Base-by-base conservation (phyloP, 2,888 invertebrate species). In the Pachliopta kotzebuea region DNA sequence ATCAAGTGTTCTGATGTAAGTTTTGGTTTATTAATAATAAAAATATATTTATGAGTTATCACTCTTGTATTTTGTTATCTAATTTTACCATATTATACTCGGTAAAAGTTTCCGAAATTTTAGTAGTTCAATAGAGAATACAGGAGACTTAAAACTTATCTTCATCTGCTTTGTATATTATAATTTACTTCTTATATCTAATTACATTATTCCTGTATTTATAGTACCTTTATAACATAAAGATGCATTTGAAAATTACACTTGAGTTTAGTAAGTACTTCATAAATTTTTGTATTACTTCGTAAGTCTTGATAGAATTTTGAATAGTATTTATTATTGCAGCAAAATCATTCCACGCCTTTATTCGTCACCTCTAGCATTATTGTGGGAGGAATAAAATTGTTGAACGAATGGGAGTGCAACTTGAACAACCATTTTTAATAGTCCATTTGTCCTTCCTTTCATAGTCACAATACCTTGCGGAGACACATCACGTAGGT, bases 391-490 rank as follows among this genome's bases (percentile, higher is more conserved):
- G 60, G 61, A 65, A 65, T 65, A 57, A 56, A 56, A 37, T 59
- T n/a, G 37, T 53, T 55, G 52, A 60, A 52, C 54, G 49, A 60
- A 56, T 50, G 21, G 45, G 59, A 60, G 49, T 60, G 49, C 42
- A 60, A 45, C 11, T 56, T 50, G 56, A 52, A 57, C 56, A 56
- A 31, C 26, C 45, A 45, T 57, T 65, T 62, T 62, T 65, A 65
- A 65, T 65, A 58, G 58, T 58, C 53, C 23, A n/a, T 65, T 61
- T 57, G 65, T 65, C 60, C 65, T 65, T 65, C 61, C 20, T 58
- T 65, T 57, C 57, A 61, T 49, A 26, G 61, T 50, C 50, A 55
- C 49, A 49, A 49, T 45, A 58, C 57, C 57, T 54, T 45, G 45
- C 24, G 18, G 50, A 56, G 56, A 50, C 61, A 56, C 29, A 56